Conservation (phyloP, 2,113 vertebrate species). For the Corvus moneduloides region DNA sequence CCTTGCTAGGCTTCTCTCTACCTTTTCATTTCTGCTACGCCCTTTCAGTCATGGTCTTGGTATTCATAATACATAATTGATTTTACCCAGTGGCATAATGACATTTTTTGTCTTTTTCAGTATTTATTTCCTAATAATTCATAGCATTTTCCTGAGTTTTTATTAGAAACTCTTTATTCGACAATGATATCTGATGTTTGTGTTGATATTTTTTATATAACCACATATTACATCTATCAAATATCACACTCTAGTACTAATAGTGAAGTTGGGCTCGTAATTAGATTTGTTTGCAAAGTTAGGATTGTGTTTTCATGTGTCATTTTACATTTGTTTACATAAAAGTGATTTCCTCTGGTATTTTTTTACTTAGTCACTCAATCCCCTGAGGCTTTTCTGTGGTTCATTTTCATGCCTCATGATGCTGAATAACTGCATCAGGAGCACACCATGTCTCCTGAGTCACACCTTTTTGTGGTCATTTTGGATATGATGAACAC, state of each 20-base stretch:
- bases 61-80: neutral
- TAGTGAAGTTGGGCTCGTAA: neutral
- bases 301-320: neutral
- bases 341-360: neutral
- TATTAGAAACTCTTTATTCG: neutral
- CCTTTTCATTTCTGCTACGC: neutral
- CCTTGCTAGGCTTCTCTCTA: neutral
- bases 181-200: neutral
- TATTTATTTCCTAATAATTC: neutral
- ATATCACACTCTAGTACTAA: neutral
- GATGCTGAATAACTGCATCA: neutral
- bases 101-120: neutral
- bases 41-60: neutral
- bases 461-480: neutral
- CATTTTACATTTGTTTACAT: slow-evolving; percentile 9
- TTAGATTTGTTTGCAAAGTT: neutral
- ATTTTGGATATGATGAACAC: neutral
- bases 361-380: neutral
- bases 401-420: neutral
- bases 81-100: neutral
- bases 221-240: neutral
- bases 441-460: neutral
- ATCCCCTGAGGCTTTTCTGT: neutral
- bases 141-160: neutral
- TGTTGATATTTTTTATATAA: neutral